These are phyloP conservation scores for Mormyrops attenuatus DNA, from an alignment of 2,797 vertebrate genomes.

Conservation along the genomic window DNA sequence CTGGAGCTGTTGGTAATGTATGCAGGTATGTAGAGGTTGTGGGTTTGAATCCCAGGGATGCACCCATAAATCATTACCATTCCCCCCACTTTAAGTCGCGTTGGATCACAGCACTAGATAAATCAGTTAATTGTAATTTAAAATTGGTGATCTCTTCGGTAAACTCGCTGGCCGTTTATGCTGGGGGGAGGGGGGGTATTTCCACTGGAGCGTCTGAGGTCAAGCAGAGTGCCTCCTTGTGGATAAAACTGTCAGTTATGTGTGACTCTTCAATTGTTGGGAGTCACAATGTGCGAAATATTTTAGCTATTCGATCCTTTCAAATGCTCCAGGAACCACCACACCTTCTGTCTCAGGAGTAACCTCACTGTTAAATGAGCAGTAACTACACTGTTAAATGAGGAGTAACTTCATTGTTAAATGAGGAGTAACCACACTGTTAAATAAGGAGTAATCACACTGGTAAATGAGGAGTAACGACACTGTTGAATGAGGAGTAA, in stretches of 20 bases:
- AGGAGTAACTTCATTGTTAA: not conserved
- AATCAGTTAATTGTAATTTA: not conserved
- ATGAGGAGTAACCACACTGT: not conserved
- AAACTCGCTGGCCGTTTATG: not conserved
- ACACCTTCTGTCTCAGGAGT: not conserved
- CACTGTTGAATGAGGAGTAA: not conserved
- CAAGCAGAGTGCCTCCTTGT: not conserved
- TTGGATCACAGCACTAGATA: not conserved
- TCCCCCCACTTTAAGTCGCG: not conserved
- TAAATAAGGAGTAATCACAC: not conserved
- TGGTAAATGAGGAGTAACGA: not conserved
- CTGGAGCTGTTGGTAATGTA: not conserved
- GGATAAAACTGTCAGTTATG: not conserved
- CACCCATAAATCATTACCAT: not conserved
- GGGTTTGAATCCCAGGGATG: not conserved
- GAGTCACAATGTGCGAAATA: not conserved
- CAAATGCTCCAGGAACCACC: not conserved
- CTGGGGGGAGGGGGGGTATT: not conserved
- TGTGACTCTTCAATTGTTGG: not conserved
- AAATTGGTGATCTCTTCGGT: not conserved
- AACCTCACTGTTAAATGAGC: not conserved
- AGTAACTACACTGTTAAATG: not conserved
- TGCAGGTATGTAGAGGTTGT: not conserved
- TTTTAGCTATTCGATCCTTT: not conserved
- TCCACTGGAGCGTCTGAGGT: not conserved